Conservation (phyloP, 2,797 vertebrate species). For the Champsocephalus gunnari region DNA sequence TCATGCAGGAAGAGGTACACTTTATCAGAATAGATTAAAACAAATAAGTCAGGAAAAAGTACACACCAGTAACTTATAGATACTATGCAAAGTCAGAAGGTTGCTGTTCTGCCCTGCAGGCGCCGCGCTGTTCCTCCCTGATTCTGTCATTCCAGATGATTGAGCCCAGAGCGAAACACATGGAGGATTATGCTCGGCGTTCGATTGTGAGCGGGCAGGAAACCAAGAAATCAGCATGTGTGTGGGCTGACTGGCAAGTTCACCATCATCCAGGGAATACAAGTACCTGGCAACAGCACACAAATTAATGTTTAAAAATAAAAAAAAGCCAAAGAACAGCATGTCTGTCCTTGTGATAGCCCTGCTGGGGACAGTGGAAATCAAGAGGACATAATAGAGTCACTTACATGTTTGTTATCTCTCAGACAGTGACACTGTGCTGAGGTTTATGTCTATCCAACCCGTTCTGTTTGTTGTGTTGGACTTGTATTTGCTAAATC, state of each 20-base stretch:
- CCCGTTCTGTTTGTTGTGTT: constrained; percentile 30
- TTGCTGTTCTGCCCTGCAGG: constrained; percentile 37
- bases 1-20: constrained; percentile 22
- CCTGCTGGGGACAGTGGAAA: constrained; percentile 29
- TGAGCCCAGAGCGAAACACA: constrained; percentile 56
- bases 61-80: neutral
- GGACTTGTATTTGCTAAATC: constrained; percentile 22
- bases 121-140: constrained; percentile 21
- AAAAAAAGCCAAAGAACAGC: constrained; percentile 25
- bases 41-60: constrained; percentile 15
- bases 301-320: constrained; percentile 47
- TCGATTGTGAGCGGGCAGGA: constrained; percentile 46
- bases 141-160: constrained; percentile 66
- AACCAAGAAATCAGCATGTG: constrained; percentile 60
- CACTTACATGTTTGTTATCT: constrained; percentile 25
- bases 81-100: constrained; percentile 6
- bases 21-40: constrained; percentile 2
- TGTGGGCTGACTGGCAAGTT: constrained; percentile 48
- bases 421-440: constrained; percentile 17
- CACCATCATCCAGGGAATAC: constrained; percentile 23
- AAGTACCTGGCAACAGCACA: constrained; percentile 46
- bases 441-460: constrained; percentile 34
- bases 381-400: constrained; percentile 39
- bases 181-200: constrained; percentile 40
- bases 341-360: constrained; percentile 39